A percentile compares a stretch with the other conserved stretches of the same genome.
These are phyloP conservation scores for Periplaneta americana DNA, from an alignment of 1,140 invertebrate species.

Conservation along the genomic window DNA sequence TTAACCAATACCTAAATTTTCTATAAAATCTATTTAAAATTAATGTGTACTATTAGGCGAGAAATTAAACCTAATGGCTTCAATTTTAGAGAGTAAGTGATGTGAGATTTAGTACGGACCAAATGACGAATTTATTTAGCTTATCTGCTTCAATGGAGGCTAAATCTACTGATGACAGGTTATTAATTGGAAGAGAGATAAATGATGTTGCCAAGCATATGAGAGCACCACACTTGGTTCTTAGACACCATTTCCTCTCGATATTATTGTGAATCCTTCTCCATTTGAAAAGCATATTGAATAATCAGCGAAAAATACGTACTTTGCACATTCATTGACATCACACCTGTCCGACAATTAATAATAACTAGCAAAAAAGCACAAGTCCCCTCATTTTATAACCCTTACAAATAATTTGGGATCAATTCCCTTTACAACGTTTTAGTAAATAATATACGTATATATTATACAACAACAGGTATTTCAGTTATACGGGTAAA, in stretches of 20 bases:
- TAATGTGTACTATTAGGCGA: background rate
- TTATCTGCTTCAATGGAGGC: background rate
- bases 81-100: background rate
- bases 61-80: background rate
- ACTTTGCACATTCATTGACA: background rate
- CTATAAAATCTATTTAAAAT: too few species aligned
- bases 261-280: background rate
- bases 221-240: background rate
- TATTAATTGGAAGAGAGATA: constrained; percentile 2
- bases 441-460: background rate
- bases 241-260: background rate
- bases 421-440: background rate
- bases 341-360: background rate
- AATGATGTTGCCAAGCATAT: background rate
- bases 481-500: background rate
- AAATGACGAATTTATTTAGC: background rate
- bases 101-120: background rate
- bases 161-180: background rate
- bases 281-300: background rate
- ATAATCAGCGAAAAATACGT: background rate
- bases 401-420: background rate
- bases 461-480: background rate
- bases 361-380: background rate
- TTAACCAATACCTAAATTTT: too few species aligned
- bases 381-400: background rate